Evolutionary conservation across 2,888 invertebrate genomes (phyloP).

Genomic region (Rotaria socialis): DNA sequence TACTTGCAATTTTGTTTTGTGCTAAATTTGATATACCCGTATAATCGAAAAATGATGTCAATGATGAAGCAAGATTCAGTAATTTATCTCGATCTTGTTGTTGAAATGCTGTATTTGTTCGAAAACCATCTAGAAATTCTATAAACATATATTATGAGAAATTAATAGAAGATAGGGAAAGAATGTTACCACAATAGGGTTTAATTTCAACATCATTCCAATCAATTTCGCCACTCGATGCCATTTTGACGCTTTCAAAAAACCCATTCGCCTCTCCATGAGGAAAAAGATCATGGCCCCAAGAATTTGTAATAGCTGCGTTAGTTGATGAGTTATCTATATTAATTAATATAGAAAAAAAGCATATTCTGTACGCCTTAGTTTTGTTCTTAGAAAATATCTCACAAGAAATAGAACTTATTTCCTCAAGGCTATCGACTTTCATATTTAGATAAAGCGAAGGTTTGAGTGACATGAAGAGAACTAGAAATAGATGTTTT

Average conservation of each 20-base stretch:
- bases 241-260: constrained; percentile 54
- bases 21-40: constrained; percentile 48
- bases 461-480: too few species aligned
- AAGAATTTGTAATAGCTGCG: background rate
- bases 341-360: background rate
- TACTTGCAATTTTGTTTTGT: background rate
- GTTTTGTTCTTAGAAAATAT: too few species aligned
- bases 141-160: background rate
- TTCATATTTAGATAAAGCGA: too few species aligned
- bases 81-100: constrained; percentile 54
- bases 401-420: too few species aligned
- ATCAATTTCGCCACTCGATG: constrained; percentile 52
- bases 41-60: constrained; percentile 56
- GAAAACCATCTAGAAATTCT: background rate
- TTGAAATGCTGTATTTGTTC: background rate
- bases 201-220: constrained; percentile 57
- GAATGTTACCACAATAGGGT: constrained; percentile 55
- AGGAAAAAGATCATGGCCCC: background rate
- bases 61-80: constrained; percentile 56
- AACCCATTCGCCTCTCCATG: constrained; percentile 18
- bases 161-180: too few species aligned
- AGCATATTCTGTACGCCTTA: too few species aligned
- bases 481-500: too few species aligned
- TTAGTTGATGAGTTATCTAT: background rate
- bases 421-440: too few species aligned